Conservation (phyloP, 2,113 vertebrate species). For the Syrmaticus mikado region DNA sequence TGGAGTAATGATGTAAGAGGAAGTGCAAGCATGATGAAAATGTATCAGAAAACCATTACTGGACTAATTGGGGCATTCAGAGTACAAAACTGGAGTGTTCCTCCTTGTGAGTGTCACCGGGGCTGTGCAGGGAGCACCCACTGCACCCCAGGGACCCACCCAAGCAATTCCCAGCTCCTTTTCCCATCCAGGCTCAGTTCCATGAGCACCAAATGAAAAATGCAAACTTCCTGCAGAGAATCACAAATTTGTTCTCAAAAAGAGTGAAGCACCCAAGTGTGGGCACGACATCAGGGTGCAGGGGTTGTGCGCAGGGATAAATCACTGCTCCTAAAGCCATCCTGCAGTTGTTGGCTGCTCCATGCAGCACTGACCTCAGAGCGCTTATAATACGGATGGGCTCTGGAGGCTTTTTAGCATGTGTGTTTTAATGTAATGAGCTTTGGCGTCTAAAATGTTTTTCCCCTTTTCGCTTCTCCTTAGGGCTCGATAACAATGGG, state of each 20-base stretch:
- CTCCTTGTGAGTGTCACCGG: not conserved
- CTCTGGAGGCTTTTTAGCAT: not conserved
- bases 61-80: not conserved
- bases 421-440: not conserved
- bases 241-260: not conserved
- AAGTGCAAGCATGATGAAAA: conserved; percentile 45
- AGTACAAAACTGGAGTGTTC: not conserved
- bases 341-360: not conserved
- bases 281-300: fast-evolving
- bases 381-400: not conserved
- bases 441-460: not conserved
- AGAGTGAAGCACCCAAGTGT: not conserved
- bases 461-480: not conserved
- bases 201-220: not conserved
- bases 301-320: not conserved
- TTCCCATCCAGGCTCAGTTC: not conserved
- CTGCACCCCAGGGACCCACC: fast-evolving
- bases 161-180: not conserved
- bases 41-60: conserved; percentile 36
- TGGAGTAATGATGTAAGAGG: conserved; percentile 44
- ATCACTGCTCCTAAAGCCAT: not conserved
- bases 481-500: not conserved
- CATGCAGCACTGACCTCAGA: not conserved
- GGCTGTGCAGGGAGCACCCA: not conserved
- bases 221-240: not conserved